Conservation (phyloP, 2,797 vertebrate species). For the Valencia hispanica region DNA sequence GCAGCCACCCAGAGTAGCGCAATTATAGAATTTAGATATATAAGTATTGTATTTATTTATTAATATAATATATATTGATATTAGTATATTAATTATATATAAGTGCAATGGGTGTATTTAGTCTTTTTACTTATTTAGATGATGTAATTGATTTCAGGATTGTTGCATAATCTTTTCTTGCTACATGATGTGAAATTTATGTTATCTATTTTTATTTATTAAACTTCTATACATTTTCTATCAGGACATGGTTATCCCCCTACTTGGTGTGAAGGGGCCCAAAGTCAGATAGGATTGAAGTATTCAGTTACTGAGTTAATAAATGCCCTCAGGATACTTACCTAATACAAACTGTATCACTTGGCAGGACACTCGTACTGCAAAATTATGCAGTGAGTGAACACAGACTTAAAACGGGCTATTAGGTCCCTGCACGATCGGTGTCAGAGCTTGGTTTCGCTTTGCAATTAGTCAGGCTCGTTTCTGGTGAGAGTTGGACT, state of each 20-base stretch:
- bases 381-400: neutral
- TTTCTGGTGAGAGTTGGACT: too few relatives aligned
- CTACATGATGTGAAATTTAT: neutral
- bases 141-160: neutral
- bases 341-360: neutral
- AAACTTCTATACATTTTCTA: neutral
- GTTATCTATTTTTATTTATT: neutral
- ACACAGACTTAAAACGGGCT: too few relatives aligned
- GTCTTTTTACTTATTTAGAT: neutral
- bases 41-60: too few relatives aligned
- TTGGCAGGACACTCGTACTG: neutral
- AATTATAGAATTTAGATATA: too few relatives aligned
- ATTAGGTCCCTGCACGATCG: too few relatives aligned
- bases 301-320: neutral
- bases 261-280: neutral
- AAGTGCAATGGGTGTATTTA: neutral
- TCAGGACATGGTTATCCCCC: neutral
- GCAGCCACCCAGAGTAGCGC: too few relatives aligned
- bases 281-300: neutral
- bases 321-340: neutral
- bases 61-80: too few relatives aligned
- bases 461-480: too few relatives aligned
- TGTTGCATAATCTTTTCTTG: neutral
- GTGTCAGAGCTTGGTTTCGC: too few relatives aligned
- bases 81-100: neutral